phyloP scores from a whole-genome alignment of 37 sponge, comb jelly and placozoan species.

The Geodia barretti region DNA sequence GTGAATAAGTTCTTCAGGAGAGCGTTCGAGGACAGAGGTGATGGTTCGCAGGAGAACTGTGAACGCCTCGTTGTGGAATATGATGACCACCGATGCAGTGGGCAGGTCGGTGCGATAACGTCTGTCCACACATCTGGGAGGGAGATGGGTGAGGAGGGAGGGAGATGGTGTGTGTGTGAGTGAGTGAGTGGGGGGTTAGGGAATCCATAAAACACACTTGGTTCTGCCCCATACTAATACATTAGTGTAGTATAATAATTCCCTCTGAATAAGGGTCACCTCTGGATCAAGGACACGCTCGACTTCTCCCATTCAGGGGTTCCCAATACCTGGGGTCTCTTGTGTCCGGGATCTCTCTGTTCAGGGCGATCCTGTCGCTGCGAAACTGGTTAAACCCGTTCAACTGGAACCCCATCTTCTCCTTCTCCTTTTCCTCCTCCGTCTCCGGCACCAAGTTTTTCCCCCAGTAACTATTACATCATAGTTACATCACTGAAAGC shows the following conservation, averaged over 20 bases:
- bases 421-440: conserved; percentile 76
- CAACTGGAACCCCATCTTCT: conserved; percentile 64
- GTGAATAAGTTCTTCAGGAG: conserved; percentile 81
- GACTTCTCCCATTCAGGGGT: not conserved
- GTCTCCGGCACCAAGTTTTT: conserved; percentile 33
- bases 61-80: conserved; percentile 93
- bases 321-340: conserved; percentile 72
- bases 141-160: not conserved
- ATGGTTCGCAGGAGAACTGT: conserved; percentile 91
- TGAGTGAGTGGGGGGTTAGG: not conserved
- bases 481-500: not conserved
- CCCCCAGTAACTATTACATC: conserved; percentile 14
- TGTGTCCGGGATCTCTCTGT: conserved; percentile 87
- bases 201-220: too few relatives aligned
- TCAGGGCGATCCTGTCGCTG: conserved; percentile 75
- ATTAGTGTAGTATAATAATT: not conserved
- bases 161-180: not conserved
- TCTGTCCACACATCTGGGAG: conserved; percentile 30
- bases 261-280: not conserved
- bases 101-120: conserved; percentile 45
- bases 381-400: conserved; percentile 89
- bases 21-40: conserved; percentile 81
- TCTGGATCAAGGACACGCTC: too few relatives aligned
- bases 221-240: too few relatives aligned
- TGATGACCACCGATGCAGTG: conserved; percentile 83